These are phyloP conservation scores for Boulengeromyrus knoepffleri DNA, from an alignment of 2,113 vertebrate genomes.

Conservation along the genomic window DNA sequence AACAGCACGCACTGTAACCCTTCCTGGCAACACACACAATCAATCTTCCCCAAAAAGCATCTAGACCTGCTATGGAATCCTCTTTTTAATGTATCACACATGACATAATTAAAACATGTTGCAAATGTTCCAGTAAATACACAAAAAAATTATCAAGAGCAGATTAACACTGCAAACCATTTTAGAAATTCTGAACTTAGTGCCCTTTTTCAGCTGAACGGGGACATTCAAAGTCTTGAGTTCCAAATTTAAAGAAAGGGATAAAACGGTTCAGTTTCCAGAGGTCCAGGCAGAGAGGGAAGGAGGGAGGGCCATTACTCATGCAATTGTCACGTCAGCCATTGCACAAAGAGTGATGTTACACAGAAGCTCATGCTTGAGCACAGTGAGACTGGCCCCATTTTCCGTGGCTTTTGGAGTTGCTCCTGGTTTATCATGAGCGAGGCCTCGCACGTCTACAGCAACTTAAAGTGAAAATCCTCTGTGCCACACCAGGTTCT, in stretches of 20 bases:
- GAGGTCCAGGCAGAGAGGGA: neutral
- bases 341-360: slow-evolving; percentile 21
- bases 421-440: neutral
- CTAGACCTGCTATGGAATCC: neutral
- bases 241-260: neutral
- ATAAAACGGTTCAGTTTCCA: neutral
- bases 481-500: neutral
- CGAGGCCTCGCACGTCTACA: neutral
- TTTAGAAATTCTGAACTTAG: neutral
- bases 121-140: neutral
- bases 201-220: neutral
- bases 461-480: neutral
- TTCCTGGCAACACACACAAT: neutral
- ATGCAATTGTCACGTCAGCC: slow-evolving; percentile 17
- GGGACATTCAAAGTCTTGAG: neutral
- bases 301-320: slow-evolving; percentile 16
- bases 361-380: slow-evolving; percentile 15
- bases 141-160: neutral
- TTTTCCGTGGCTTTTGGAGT: neutral
- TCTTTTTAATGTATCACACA: slow-evolving; percentile 5
- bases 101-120: slow-evolving; percentile 5
- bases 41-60: neutral
- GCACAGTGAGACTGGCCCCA: neutral
- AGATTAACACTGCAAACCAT: neutral
- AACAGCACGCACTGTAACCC: neutral